Base-by-base conservation (phyloP, 2,888 invertebrate genomes). In the Abscondita cerata region DNA sequence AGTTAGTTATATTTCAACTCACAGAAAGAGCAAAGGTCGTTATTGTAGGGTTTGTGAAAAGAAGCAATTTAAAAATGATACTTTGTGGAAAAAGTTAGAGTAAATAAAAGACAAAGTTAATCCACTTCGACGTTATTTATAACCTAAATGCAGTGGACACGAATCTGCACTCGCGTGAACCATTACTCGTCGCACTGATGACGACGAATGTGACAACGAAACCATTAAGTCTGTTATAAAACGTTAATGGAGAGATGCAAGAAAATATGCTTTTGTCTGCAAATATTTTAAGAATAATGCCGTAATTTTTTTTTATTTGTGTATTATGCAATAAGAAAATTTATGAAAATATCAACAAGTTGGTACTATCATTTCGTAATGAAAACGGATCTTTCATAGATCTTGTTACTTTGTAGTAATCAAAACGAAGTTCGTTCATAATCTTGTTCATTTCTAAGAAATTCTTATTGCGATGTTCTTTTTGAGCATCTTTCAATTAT, bases 161-260 rank as follows among this genome's bases (percentile, higher is more conserved):
- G 63, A 56, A 54, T 59, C 63, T 64, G 63, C 63, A 64, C 63
- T 64, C 63, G 63, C 48, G 55, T 50, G 59, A 52, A 64, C 63
- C 63, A 64, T 64, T 64, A 64, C 59, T 59, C 55, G 47, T 55
- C 55, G 48, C 51, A 44, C 58, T 64, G 63, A 64, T 64, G 63
- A 64, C 59, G 59, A 64, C 59, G 59, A 53, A 64, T 64, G 63
- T 64, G 63, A 64, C 63, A 64, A 41, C 52, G 48, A 31, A 38
- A 59, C 56, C 55, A 64, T 64, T 64, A 59, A 64, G 59, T 64
- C 40, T 51, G 58, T 62, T 62, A 58, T 59, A 59, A 52, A 54
- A 56, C 59, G 54, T 56, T 59, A 58, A 63, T 59, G 62, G 62
- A 59, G 51, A 57, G 57, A 62, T 62, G 57, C 53, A 57, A 53